Evolutionary conservation across 2,113 vertebrate genomes (phyloP), one percentile per base, ranked within the genome.

Genomic region (Actenoides lindsayi): DNA sequence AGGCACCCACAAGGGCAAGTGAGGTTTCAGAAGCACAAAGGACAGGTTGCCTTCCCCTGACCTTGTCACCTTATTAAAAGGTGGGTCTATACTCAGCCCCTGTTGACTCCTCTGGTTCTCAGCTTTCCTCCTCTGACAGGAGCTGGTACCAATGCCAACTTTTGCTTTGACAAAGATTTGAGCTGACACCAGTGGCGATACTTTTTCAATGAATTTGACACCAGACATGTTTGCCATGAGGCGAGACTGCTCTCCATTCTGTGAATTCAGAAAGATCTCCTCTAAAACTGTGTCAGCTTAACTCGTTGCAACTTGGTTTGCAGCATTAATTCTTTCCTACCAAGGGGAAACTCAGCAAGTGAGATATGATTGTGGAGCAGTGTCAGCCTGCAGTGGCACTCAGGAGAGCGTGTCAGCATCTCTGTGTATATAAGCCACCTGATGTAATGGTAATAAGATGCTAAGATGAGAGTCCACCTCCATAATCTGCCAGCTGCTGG

Each of bases 51-150:
- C 24, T 88, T 83, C 79, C 51, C 35, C 13, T 70, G 68, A 77
- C 79, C 54, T 46, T 63, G 21, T 30, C 1, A 3, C 24, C n/a
- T 67, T 70, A 46, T 65, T 90, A 77, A 77, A 57, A 62, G 16
- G 30, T 60, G 68, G 42, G 67, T 86, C 68, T 50, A 33, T 10
- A 15, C 10, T 21, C 86, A 78, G 13, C 18, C 27, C 46, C 56
- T 56, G 37, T 44, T 90, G 87, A 42, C 37, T 87, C 63, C 74
- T 92, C 21, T 0, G 0, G n/a, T 5, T 83, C 93, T 92, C 92
- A 90, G 64, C 68, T 93, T 93, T 95, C 90, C n/a, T 3, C 31
- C 81, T 82, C 65, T 60, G 73, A 67, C 81, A 94, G 91, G 57
- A 95, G 31, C 67, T 30, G 81, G 35, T 79, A 0, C 44, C 2